Evolutionary conservation across 2,797 vertebrate genomes (phyloP).

Genomic region (Silurus lanzhouensis): DNA sequence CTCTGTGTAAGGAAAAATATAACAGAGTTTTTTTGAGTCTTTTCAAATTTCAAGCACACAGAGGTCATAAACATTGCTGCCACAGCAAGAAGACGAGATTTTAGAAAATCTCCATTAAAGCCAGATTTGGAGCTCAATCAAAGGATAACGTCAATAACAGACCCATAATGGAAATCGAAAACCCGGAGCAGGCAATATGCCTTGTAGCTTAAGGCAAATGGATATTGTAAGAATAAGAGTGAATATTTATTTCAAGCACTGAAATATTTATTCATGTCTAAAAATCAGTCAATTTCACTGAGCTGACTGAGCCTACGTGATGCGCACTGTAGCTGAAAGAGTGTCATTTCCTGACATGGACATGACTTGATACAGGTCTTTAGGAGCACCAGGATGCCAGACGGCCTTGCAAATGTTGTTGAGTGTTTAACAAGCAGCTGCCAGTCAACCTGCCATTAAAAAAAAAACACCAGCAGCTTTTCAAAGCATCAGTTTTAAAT

Average conservation of each 20-base stretch:
- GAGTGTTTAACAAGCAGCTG: conserved; percentile 20
- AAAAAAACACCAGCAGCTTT: conserved; percentile 1
- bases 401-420: background rate
- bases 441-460: conserved; percentile 5
- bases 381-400: conserved; percentile 15
- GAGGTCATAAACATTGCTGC: conserved; percentile 8
- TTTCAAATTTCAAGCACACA: background rate
- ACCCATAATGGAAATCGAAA: conserved; percentile 14
- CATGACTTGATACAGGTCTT: conserved; percentile 14
- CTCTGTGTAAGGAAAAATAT: background rate
- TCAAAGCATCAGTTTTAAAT: background rate
- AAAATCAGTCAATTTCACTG: conserved; percentile 6
- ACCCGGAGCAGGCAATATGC: background rate
- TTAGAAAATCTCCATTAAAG: conserved; percentile 16
- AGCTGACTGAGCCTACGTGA: conserved; percentile 10
- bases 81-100: background rate
- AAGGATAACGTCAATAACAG: conserved; percentile 11
- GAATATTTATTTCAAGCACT: conserved; percentile 18
- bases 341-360: conserved; percentile 21
- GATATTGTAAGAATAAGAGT: conserved; percentile 10
- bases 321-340: background rate
- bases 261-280: conserved; percentile 27
- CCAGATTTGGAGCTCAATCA: conserved; percentile 27
- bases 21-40: background rate
- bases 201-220: conserved; percentile 8